A percentile compares a stretch with the other conserved stretches of the same genome.
phyloP scores from a whole-genome alignment of 2,113 vertebrate species.

The Leucopsar rothschildi region DNA sequence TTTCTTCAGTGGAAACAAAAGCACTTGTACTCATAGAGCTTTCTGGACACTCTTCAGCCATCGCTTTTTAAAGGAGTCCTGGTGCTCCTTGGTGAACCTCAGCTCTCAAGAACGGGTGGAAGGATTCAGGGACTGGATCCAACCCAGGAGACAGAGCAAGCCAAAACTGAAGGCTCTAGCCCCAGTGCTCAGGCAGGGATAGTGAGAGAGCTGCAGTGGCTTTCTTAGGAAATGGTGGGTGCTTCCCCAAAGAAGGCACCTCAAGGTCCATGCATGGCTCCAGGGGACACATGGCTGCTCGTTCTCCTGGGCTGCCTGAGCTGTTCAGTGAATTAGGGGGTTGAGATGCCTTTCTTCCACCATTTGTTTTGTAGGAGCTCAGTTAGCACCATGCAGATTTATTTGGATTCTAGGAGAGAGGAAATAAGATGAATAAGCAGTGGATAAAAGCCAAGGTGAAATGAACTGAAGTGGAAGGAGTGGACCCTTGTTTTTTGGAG shows the following conservation, averaged over 20 bases:
- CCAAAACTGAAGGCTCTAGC: neutral
- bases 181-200: neutral
- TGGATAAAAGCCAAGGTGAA: conserved; percentile 33
- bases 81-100: neutral
- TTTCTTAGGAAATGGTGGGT: neutral
- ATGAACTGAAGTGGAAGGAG: neutral
- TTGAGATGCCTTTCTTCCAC: neutral
- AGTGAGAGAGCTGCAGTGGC: neutral
- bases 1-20: neutral
- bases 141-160: neutral
- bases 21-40: neutral
- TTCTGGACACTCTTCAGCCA: neutral
- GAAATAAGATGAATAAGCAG: conserved; percentile 17
- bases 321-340: neutral
- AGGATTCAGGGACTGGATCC: neutral
- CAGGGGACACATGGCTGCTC: rapidly evolving
- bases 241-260: neutral
- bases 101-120: neutral
- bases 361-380: neutral
- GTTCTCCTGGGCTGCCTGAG: rapidly evolving
- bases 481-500: neutral
- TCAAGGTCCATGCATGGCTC: rapidly evolving
- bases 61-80: neutral
- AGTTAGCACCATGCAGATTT: neutral
- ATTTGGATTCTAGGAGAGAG: neutral